Conservation (phyloP, 2,888 invertebrate species). For the Tenthredo distinguenda region DNA sequence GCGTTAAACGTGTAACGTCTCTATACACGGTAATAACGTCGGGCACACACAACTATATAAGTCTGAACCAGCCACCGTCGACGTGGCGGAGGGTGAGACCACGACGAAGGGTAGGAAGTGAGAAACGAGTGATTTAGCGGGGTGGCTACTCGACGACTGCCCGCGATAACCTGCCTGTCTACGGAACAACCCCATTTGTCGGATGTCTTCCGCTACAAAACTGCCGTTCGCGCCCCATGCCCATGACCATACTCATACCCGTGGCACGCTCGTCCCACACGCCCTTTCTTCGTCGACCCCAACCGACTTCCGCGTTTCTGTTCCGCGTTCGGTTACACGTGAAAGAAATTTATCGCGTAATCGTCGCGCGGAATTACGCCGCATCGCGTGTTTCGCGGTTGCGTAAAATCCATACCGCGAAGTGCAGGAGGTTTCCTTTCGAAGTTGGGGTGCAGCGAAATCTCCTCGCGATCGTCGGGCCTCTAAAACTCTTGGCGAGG, state of each 20-base stretch:
- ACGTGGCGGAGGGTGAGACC: not conserved
- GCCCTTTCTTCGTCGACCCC: slow-evolving; percentile 69
- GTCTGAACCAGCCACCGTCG: not conserved
- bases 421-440: not conserved
- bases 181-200: slow-evolving; percentile 77
- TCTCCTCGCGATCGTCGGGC: not conserved
- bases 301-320: not conserved
- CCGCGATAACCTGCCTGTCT: slow-evolving; percentile 77
- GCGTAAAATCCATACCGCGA: not conserved
- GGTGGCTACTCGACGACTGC: slow-evolving; percentile 76
- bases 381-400: not conserved
- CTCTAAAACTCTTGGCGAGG: not conserved
- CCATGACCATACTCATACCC: slow-evolving; percentile 25
- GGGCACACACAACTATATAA: not conserved
- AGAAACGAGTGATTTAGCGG: slow-evolving; percentile 75
- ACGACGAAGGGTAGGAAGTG: slow-evolving; percentile 66
- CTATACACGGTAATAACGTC: not conserved
- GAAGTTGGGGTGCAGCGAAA: not conserved
- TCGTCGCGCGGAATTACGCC: not conserved
- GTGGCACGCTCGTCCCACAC: slow-evolving; percentile 59
- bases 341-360: slow-evolving; percentile 50
- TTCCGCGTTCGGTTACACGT: slow-evolving; percentile 33
- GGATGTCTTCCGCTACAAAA: slow-evolving; percentile 76
- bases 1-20: not conserved
- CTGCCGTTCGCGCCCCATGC: slow-evolving; percentile 64